Conservation (phyloP, 2,797 vertebrate genomes). For the Chrysocyon brachyurus region DNA sequence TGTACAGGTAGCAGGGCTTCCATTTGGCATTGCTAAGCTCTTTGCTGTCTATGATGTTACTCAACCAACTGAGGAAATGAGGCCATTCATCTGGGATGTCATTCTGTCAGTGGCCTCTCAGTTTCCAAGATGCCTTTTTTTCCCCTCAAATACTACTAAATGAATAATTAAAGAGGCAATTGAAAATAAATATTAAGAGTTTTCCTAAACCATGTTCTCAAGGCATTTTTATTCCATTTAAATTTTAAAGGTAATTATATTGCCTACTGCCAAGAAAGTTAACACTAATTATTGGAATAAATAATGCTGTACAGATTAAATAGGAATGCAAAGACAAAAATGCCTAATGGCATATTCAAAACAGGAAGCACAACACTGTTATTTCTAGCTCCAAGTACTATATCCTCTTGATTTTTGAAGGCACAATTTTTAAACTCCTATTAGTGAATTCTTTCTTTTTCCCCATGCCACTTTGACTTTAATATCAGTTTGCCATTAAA, state of each 20-base stretch:
- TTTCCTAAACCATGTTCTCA: slow-evolving; percentile 48
- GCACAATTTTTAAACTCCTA: slow-evolving; percentile 81
- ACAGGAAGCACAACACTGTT: slow-evolving; percentile 67
- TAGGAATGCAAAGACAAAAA: slow-evolving; percentile 73
- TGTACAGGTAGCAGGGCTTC: slow-evolving; percentile 47
- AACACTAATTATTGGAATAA: slow-evolving; percentile 79
- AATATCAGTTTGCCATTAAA: slow-evolving; percentile 71
- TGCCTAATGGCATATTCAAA: slow-evolving; percentile 69
- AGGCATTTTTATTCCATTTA: slow-evolving; percentile 70
- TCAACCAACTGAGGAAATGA: slow-evolving; percentile 57
- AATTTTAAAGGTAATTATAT: slow-evolving; percentile 79
- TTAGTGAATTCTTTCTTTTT: slow-evolving; percentile 75
- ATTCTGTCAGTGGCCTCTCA: slow-evolving; percentile 22
- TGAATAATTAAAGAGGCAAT: slow-evolving; percentile 71
- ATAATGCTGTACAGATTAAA: slow-evolving; percentile 80
- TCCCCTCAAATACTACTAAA: slow-evolving; percentile 37
- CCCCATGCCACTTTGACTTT: slow-evolving; percentile 72
- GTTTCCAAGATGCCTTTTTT: slow-evolving; percentile 48
- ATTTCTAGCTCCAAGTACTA: slow-evolving; percentile 77
- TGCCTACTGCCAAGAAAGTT: slow-evolving; percentile 71
- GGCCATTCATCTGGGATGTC: slow-evolving; percentile 30
- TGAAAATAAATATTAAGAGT: slow-evolving; percentile 71
- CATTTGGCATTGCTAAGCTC: background rate
- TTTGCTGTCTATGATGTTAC: slow-evolving; percentile 8
- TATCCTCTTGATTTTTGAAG: slow-evolving; percentile 81